Evolutionary conservation across 2,797 vertebrate species (phyloP).

Genomic region (Amphiprion clarkii): DNA sequence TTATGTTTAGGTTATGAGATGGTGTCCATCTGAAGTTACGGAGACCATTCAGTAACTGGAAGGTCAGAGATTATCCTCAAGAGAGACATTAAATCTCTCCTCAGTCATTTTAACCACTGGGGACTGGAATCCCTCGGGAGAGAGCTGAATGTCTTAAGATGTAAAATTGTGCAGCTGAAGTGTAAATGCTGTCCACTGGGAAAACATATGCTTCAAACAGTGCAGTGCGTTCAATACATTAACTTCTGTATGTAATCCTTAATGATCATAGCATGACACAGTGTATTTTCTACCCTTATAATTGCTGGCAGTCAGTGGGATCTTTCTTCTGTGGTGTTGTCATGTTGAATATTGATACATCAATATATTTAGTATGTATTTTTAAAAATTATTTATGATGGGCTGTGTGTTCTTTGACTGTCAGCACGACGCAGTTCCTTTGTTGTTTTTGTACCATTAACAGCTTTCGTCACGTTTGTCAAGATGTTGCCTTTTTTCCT

Average conservation of each 20-base stretch:
- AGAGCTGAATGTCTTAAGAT: conserved; percentile 30
- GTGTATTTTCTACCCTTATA: not conserved
- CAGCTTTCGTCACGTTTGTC: too few species aligned
- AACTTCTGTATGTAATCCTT: conserved; percentile 32
- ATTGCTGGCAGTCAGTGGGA: conserved; percentile 1
- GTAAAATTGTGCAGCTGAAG: conserved; percentile 29
- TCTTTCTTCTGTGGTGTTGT: not conserved
- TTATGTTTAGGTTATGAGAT: conserved; percentile 49
- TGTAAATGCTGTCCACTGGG: conserved; percentile 38
- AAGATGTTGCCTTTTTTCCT: too few species aligned
- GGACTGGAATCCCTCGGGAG: conserved; percentile 35
- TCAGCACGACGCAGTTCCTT: too few species aligned
- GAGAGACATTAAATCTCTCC: conserved; percentile 42
- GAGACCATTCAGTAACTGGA: conserved; percentile 22
- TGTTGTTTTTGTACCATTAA: too few species aligned
- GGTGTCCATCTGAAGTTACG: conserved; percentile 12
- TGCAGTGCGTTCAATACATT: conserved; percentile 15
- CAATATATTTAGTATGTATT: not conserved
- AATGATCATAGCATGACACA: not conserved
- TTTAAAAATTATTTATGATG: not conserved
- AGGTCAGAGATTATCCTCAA: conserved; percentile 50
- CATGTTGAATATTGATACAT: not conserved
- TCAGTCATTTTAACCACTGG: conserved; percentile 52
- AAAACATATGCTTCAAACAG: conserved; percentile 39
- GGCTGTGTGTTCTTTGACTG: not conserved